Conservation (phyloP, 2,797 vertebrate species). For the Channallabes apus region DNA sequence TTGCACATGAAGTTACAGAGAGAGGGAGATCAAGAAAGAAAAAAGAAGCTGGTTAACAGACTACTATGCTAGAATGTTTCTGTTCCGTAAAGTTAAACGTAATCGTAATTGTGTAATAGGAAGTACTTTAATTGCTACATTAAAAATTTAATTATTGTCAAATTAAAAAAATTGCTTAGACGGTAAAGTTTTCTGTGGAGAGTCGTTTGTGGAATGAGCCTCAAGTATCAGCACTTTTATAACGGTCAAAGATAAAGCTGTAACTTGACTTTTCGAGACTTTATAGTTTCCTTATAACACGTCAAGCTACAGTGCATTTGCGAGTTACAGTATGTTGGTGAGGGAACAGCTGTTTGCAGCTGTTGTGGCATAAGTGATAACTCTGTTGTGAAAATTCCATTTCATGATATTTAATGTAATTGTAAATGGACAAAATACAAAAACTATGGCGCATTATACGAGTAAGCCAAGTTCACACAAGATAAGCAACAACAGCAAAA, state of each 20-base stretch:
- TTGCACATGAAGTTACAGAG: no score
- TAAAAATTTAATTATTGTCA: no score
- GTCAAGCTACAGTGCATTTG: neutral
- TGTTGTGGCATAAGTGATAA: neutral
- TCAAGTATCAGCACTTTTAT: neutral
- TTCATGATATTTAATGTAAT: neutral
- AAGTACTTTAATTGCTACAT: no score
- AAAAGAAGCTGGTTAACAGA: no score
- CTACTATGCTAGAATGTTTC: no score
- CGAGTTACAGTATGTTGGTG: neutral
- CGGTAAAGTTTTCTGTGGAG: neutral
- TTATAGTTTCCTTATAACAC: neutral
- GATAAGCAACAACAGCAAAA: neutral
- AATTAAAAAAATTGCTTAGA: no score
- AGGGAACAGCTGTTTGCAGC: neutral
- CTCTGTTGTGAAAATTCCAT: neutral
- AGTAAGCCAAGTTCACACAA: neutral
- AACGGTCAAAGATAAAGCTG: neutral
- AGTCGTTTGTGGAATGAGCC: neutral
- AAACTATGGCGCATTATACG: neutral
- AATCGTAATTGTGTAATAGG: no score
- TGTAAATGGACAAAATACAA: neutral
- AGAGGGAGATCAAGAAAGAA: no score
- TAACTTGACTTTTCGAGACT: neutral
- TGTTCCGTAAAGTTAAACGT: no score